These are phyloP conservation scores for Pentamera pediparva DNA, from an alignment of 53 echinoderm and acorn worm genomes.

Conservation along the genomic window DNA sequence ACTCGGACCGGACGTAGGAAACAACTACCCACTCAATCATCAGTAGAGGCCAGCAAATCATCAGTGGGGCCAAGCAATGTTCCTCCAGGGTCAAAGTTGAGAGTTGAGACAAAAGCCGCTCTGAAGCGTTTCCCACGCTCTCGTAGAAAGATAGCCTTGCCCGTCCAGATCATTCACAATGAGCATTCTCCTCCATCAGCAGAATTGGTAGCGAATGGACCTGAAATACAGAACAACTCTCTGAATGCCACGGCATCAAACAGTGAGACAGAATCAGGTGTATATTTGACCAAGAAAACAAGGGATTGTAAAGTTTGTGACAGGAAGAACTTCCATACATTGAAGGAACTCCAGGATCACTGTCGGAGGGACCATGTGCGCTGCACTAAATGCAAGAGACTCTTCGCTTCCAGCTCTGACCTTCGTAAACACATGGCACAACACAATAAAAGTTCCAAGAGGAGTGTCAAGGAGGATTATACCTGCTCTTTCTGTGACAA, in stretches of 20 bases:
- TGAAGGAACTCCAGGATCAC: constrained; percentile 27
- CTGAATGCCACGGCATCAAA: background rate
- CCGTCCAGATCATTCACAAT: background rate
- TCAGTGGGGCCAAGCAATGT: constrained; percentile 7
- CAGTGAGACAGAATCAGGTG: background rate
- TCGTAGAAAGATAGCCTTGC: constrained; percentile 25
- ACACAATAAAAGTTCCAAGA: constrained; percentile 38
- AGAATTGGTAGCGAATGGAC: too few relatives aligned
- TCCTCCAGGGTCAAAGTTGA: constrained; percentile 14
- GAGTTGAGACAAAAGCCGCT: constrained; percentile 71
- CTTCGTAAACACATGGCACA: constrained; percentile 53
- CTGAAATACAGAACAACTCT: too few relatives aligned
- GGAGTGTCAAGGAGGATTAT: constrained; percentile 42
- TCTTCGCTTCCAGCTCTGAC: constrained; percentile 46
- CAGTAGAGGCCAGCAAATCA: background rate
- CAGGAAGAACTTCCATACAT: background rate
- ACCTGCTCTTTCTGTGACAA: constrained; percentile 69
- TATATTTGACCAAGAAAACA: background rate
- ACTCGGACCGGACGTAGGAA: background rate
- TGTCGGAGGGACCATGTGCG: constrained; percentile 60
- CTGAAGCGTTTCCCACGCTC: constrained; percentile 54
- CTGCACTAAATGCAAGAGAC: constrained; percentile 65
- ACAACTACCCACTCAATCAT: background rate
- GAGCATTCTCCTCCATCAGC: background rate
- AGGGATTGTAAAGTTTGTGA: constrained; percentile 17